Evolutionary conservation across 2,888 invertebrate genomes (phyloP).

Genomic region (Ligdia adustata): DNA sequence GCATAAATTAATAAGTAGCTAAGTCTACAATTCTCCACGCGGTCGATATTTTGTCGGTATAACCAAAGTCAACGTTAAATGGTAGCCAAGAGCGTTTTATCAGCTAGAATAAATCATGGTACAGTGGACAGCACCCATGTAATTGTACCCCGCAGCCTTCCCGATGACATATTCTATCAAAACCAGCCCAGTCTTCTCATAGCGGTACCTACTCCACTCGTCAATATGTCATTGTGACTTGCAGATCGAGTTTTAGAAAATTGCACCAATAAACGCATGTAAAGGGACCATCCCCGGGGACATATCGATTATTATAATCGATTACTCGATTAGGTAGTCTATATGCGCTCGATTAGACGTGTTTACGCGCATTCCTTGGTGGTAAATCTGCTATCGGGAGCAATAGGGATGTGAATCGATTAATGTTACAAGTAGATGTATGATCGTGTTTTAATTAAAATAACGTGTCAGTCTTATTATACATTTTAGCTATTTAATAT

Average conservation of each 20-base stretch:
- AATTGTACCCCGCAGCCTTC: conserved; percentile 65
- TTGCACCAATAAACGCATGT: conserved; percentile 73
- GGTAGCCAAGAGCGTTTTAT: conserved; percentile 61
- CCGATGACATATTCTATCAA: conserved; percentile 78
- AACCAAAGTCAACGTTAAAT: conserved; percentile 60
- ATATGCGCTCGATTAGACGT: conserved; percentile 54
- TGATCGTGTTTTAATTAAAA: no score
- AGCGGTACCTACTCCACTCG: conserved; percentile 32
- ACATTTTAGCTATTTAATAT: no score
- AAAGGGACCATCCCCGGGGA: conserved; percentile 70
- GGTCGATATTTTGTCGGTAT: conserved; percentile 16
- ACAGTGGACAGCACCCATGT: conserved; percentile 55
- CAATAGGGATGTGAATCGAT: conserved; percentile 13
- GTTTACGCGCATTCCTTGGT: conserved; percentile 46
- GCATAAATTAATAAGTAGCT: no score
- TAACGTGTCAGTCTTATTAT: no score
- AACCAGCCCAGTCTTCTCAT: conserved; percentile 46
- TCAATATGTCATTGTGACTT: conserved; percentile 70
- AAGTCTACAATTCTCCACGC: no score
- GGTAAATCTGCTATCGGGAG: conserved; percentile 23
- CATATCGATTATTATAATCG: conserved; percentile 73
- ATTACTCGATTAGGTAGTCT: conserved; percentile 41
- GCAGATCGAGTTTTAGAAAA: conserved; percentile 70
- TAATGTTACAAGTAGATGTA: no score
- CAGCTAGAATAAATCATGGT: conserved; percentile 67